Percentiles rank a stretch among this genome's conserved stretches.
Evolutionary conservation across 2,113 vertebrate genomes (phyloP).

Genomic region (Tenrec ecaudatus): DNA sequence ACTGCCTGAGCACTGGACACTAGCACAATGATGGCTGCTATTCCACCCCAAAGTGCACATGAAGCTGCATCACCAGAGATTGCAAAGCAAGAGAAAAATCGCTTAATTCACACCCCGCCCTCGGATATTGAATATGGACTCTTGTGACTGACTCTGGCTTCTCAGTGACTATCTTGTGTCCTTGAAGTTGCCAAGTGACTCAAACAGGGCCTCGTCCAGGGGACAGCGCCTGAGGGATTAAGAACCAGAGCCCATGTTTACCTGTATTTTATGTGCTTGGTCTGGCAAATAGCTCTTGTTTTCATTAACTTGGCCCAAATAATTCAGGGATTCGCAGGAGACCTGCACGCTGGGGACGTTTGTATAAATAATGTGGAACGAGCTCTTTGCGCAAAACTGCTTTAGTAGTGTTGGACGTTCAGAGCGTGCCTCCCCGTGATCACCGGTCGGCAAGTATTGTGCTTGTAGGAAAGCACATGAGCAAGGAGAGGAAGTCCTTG

Average conservation of each 20-base stretch:
- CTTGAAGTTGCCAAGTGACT: slow-evolving; percentile 45
- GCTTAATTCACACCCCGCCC: background rate
- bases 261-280: slow-evolving; percentile 65
- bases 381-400: background rate
- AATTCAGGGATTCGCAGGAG: slow-evolving; percentile 54
- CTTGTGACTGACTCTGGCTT: background rate
- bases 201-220: background rate
- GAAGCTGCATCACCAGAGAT: background rate
- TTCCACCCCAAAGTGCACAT: slow-evolving; percentile 22
- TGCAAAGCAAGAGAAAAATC: background rate
- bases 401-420: slow-evolving; percentile 55
- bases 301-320: slow-evolving; percentile 62
- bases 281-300: slow-evolving; percentile 67
- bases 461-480: no score
- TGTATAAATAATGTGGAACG: slow-evolving; percentile 47
- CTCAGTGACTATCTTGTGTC: slow-evolving; percentile 14
- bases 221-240: slow-evolving; percentile 50
- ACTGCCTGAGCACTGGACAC: background rate
- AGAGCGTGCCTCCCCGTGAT: background rate
- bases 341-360: slow-evolving; percentile 28
- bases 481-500: no score
- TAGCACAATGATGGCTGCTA: background rate
- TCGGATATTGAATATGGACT: background rate
- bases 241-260: slow-evolving; percentile 71
- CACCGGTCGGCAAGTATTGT: slow-evolving; percentile 5